Evolutionary conservation across 1,140 invertebrate species (phyloP), one percentile per base, ranked within the genome.

Genomic region (Caenorhabditis briggsae): DNA sequence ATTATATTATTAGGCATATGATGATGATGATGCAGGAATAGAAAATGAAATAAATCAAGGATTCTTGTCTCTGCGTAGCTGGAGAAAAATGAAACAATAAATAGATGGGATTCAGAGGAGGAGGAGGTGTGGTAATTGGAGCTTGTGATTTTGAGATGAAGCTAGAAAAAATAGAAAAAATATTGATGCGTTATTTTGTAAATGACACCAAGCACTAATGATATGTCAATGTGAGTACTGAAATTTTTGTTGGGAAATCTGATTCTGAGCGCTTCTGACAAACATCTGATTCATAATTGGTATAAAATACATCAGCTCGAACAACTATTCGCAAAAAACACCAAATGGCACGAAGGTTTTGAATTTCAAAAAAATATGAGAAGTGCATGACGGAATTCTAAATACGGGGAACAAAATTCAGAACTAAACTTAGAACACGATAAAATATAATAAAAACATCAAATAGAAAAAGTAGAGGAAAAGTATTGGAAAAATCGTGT

Each of bases 331-430:
- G 5, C 0, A 70, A 18, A 14, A 70, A 70, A 70, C 6, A n/a
- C 43, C 16, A 70, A 70, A 70, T 70, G 64, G n/a, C 64, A 70
- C 43, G 64, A 5, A 23, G 64, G 64, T 70, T 70, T 70, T 16
- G 64, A 70, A 70, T 70, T 70, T 16, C 64, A 70, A 5, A 18
- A n/a, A 64, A 64, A 64, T n/a, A 53, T 11, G 50, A 53, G 50
- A 53, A 53, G 0, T 25, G 41, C 33, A 70, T 70, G 64, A 70
- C 64, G 64, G 18, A 16, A 70, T 70, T 5, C 16, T 7, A 11
- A 12, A 12, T 11, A 11, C 11, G 12, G 50, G 50, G 16, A 11
- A 5, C 11, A 53, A 11, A 53, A 2, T 2, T 11, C 11, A 16
- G 16, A 16, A 53, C 1, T 3, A 33, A 33, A 33, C 1, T 33